Evolutionary conservation across 2,113 vertebrate genomes (phyloP), one percentile per base, ranked within the genome.

Genomic region (Pampusana beccarii): DNA sequence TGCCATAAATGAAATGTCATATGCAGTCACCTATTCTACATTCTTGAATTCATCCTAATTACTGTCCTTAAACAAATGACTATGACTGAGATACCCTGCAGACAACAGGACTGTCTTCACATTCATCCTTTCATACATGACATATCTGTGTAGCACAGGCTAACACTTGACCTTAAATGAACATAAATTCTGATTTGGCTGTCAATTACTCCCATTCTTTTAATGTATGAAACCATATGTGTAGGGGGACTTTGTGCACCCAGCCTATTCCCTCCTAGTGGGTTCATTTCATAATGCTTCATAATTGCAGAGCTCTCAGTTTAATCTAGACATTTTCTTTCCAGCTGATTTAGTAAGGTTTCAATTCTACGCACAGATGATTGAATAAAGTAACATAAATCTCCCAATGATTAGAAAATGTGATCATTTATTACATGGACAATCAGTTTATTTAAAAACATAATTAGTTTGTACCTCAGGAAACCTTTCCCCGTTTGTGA

Each of bases 391-490:
- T 66, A 93, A 96, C 80, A 96, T 94, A 97, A 98, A 97, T 97
- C 88, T 96, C 60, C 33, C 21, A 90, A 40, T 94, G 70, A 96
- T 96, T 96, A 94, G 90, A 91, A 96, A 97, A 97, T 94, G 89
- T 74, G 95, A 95, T 96, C 40, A 16, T 98, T 97, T 95, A 97
- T 97, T 97, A 97, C 75, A 78, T 51, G 84, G 95, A 65, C 96
- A 98, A 97, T 94, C 94, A 94, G 70, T 97, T 98, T 96, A 95
- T 96, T 96, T 97, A 92, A 97, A 95, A 96, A 95, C n/a, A 88
- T 96, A 97, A 98, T 98, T 97, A 97, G 84, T 82, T 95, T 94
- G 48, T 93, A 92, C 77, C 92, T 96, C 75, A 62, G 96, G 90
- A 96, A 98, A 96, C 93, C 90, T 97, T 95, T 85, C 80, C 65